Conservation (phyloP, 2,888 invertebrate species). For the Tipula vernalis region DNA sequence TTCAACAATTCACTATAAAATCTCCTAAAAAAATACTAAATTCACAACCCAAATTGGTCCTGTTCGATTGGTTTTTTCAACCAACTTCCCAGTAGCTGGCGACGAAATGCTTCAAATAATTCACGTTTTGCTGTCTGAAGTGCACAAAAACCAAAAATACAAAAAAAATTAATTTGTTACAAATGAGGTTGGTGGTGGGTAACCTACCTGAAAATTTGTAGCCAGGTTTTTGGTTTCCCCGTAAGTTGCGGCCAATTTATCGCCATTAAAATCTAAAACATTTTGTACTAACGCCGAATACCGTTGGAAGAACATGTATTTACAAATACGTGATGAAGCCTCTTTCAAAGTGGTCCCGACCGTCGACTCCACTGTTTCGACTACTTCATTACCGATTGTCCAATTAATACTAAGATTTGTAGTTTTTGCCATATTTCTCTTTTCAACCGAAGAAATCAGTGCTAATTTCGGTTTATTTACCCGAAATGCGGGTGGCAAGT, state of each 20-base stretch:
- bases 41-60: constrained; percentile 54
- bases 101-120: constrained; percentile 65
- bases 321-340: constrained; percentile 55
- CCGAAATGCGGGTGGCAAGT: constrained; percentile 68
- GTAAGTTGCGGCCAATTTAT: constrained; percentile 40
- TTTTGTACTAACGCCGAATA: constrained; percentile 27
- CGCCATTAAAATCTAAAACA: constrained; percentile 28
- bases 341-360: constrained; percentile 74
- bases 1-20: neutral
- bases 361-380: constrained; percentile 76
- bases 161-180: neutral
- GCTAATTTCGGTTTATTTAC: constrained; percentile 73
- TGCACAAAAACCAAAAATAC: constrained; percentile 14
- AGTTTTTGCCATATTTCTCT: constrained; percentile 74
- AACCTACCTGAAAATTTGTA: constrained; percentile 56
- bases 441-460: constrained; percentile 72
- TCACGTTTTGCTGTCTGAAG: constrained; percentile 65
- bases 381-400: constrained; percentile 47
- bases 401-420: constrained; percentile 86
- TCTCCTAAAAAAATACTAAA: neutral
- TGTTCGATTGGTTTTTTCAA: constrained; percentile 86
- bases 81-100: constrained; percentile 78
- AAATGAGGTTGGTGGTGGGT: too few relatives aligned
- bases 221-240: constrained; percentile 56
- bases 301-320: constrained; percentile 33